These are phyloP conservation scores for Argyresthia goedartella DNA, from an alignment of 2,888 invertebrate species.

Conservation along the genomic window DNA sequence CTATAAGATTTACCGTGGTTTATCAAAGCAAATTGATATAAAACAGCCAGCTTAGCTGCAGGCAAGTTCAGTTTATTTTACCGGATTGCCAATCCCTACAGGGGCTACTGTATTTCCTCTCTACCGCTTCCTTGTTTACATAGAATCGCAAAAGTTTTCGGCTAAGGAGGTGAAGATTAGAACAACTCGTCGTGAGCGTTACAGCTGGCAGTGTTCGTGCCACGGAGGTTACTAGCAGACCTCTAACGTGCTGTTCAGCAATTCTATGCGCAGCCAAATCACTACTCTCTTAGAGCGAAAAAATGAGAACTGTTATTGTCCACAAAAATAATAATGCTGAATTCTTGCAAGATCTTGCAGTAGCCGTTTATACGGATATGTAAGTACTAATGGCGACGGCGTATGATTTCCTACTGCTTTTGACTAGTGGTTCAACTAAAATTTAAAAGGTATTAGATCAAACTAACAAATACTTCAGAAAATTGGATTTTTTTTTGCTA, in stretches of 20 bases:
- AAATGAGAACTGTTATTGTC: not conserved
- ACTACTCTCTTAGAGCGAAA: conserved; percentile 19
- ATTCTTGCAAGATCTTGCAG: not conserved
- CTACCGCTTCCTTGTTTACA: conserved; percentile 25
- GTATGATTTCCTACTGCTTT: too few species aligned
- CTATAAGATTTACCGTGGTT: too few species aligned
- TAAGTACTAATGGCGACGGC: too few species aligned
- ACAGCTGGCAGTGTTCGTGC: conserved; percentile 18
- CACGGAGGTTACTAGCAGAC: conserved; percentile 13
- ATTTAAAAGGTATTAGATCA: too few species aligned
- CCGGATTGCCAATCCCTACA: too few species aligned
- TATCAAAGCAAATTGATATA: too few species aligned
- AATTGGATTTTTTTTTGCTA: too few species aligned
- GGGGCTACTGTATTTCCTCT: not conserved
- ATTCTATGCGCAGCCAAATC: conserved; percentile 21
- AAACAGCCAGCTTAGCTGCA: too few species aligned
- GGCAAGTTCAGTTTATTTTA: too few species aligned
- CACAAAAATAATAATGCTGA: not conserved
- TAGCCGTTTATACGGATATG: too few species aligned
- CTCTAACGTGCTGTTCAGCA: conserved; percentile 53
- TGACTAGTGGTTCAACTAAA: too few species aligned
- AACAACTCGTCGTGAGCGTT: conserved; percentile 46
- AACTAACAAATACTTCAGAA: too few species aligned
- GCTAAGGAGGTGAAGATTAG: conserved; percentile 43
- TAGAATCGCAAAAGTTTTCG: conserved; percentile 33